These are phyloP conservation scores for Babylonia areolata DNA, from an alignment of 1,140 invertebrate genomes.

Conservation along the genomic window DNA sequence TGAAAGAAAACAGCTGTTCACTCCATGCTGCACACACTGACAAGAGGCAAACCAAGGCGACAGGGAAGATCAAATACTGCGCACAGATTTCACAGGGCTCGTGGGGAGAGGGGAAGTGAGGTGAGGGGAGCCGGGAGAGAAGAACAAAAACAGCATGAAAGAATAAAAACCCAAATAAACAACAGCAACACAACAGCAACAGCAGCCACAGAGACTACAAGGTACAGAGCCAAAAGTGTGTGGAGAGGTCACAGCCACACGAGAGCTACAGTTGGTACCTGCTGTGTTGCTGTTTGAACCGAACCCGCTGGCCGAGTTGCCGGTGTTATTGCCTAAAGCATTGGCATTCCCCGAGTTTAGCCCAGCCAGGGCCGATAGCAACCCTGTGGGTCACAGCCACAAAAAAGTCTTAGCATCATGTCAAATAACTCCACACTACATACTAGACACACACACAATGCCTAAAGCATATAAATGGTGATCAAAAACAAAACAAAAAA, in stretches of 20 bases:
- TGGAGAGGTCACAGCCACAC: conserved; percentile 18
- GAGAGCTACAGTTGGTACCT: conserved; percentile 32
- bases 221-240: conserved; percentile 32
- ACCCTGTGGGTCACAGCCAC: conserved; percentile 41
- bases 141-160: not conserved
- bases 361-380: conserved; percentile 47
- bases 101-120: too few relatives aligned
- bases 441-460: too few relatives aligned
- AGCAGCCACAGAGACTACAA: conserved; percentile 33
- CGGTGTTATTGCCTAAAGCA: conserved; percentile 44
- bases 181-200: conserved; percentile 36
- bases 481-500: too few relatives aligned
- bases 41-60: not conserved
- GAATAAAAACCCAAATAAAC: conserved; percentile 33
- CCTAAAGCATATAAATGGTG: too few relatives aligned
- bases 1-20: not conserved
- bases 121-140: not conserved
- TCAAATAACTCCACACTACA: not conserved
- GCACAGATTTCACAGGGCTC: not conserved
- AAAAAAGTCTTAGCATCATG: conserved; percentile 28
- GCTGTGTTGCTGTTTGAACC: conserved; percentile 45
- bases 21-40: conserved; percentile 26
- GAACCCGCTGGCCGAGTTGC: conserved; percentile 32
- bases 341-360: conserved; percentile 51
- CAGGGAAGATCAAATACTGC: not conserved